Evolutionary conservation across 1,140 invertebrate species (phyloP), one percentile per base, ranked within the genome.

Genomic region (Zeugodacus cucurbitae): DNA sequence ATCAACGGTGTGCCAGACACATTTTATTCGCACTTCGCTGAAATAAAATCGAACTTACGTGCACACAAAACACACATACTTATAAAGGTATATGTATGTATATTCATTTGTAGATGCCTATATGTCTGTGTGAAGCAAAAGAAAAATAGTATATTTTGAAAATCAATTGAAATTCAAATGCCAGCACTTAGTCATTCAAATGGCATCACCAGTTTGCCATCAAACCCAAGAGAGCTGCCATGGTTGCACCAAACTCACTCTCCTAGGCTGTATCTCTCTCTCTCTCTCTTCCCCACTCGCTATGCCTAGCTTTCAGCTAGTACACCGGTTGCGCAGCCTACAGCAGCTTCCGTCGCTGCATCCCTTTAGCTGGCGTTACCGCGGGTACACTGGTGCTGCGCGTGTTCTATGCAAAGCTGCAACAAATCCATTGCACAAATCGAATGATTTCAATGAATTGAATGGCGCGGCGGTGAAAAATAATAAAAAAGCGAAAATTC

Each of bases 361-460:
- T 26, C n/a, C n/a, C n/a, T 26, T 62, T 62, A 62, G 58, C 58
- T 10, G 4, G 48, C 48, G 70, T n/a, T 74, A 22, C 6, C 58
- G 26, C 58, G 58, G 22, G 22, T 22, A 44, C 70, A 74, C 37
- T 17, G 37, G 37, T 74, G 37, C 17, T 17, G 70, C 70, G 11
- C 70, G 70, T 41, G 34, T 41, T 41, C 37, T n/a, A 26, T n/a
- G 17, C 34, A 74, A 74, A 74, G 32, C 34, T 74, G 34, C 32
- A 74, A 44, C 34, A 74, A 74, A 74, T 74, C 70, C 70, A 74
- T 74, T 41, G 70, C 70, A 74, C 32, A 74, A 74, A 74, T 74
- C 37, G 70, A 37, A 74, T 37, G 37, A 74, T n/a, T 74, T 74
- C 32, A 74, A 74, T 74, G 70, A 74, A 41, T 32, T 74, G 70